These are phyloP conservation scores for Carollia perspicillata DNA, from an alignment of 2,113 vertebrate species.

Conservation along the genomic window DNA sequence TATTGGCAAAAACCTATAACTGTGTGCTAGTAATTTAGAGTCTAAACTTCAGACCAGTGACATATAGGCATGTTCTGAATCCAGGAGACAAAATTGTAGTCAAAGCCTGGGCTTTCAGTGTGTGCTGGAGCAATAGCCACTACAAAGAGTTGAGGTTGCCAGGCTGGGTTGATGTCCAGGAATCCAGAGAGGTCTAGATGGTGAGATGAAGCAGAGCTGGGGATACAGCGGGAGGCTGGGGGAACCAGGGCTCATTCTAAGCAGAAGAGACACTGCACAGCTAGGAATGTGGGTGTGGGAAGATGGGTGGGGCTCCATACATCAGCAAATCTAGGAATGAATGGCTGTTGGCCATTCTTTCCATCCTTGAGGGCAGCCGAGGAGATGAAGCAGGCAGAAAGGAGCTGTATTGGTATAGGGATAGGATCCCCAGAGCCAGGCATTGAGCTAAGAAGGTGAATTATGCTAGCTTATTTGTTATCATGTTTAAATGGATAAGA, in stretches of 20 bases:
- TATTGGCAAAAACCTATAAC: constrained; percentile 1
- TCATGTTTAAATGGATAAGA: constrained; percentile 4
- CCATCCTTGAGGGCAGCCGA: background rate
- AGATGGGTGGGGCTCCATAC: background rate
- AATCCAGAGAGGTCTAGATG: constrained; percentile 1
- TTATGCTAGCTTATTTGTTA: background rate
- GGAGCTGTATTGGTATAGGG: background rate
- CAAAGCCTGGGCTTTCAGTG: background rate
- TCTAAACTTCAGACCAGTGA: background rate
- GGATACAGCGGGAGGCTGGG: background rate
- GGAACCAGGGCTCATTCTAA: background rate
- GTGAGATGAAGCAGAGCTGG: background rate
- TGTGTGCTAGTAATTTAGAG: background rate
- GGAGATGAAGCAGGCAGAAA: background rate
- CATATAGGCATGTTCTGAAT: background rate
- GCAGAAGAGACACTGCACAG: background rate
- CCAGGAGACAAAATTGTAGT: background rate
- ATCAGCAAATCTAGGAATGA: background rate
- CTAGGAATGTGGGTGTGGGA: background rate
- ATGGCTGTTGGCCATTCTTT: background rate
- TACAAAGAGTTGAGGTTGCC: background rate
- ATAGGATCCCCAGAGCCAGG: background rate
- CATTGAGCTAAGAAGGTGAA: background rate
- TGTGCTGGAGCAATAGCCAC: background rate
- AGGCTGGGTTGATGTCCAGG: background rate